A percentile compares a stretch with the other conserved stretches of the same genome.
Conservation (phyloP, 2,797 vertebrate genomes). For the Basileuterus tristriatus region DNA sequence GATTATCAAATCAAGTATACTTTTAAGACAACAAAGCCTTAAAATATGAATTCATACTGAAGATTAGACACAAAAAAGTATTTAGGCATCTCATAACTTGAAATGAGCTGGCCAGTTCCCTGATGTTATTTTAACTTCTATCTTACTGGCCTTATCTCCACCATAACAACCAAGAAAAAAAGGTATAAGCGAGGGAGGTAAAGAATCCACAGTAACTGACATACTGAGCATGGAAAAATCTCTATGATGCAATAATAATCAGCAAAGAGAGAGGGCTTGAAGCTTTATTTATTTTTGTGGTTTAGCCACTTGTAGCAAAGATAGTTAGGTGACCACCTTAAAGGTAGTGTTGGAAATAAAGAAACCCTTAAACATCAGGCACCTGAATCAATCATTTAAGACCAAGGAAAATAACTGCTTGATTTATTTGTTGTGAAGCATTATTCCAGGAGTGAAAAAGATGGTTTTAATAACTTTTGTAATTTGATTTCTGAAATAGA, state of each 20-base stretch:
- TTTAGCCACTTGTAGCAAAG: not conserved
- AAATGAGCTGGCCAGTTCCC: not conserved
- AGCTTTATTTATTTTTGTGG: not conserved
- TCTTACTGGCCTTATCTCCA: not conserved
- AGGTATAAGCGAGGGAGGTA: rapidly evolving
- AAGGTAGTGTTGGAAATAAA: not conserved
- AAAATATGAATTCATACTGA: not conserved
- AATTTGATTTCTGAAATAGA: not conserved
- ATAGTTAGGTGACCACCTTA: not conserved
- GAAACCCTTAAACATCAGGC: not conserved
- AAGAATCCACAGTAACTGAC: not conserved
- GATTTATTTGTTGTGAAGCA: not conserved
- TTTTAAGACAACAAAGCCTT: not conserved
- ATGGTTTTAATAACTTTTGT: not conserved
- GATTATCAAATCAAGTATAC: not conserved
- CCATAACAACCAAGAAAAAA: not conserved
- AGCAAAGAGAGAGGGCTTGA: not conserved
- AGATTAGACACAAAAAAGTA: not conserved
- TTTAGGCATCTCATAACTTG: not conserved
- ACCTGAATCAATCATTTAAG: not conserved
- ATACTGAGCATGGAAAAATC: not conserved
- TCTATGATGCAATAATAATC: not conserved
- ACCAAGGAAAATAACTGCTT: not conserved
- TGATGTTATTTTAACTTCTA: not conserved
- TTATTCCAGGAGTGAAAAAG: not conserved